A percentile compares a stretch with the other conserved stretches of the same genome.
Conservation (phyloP, 37 sponge, comb jelly and placozoan species). For the Eunapius fragilis region DNA sequence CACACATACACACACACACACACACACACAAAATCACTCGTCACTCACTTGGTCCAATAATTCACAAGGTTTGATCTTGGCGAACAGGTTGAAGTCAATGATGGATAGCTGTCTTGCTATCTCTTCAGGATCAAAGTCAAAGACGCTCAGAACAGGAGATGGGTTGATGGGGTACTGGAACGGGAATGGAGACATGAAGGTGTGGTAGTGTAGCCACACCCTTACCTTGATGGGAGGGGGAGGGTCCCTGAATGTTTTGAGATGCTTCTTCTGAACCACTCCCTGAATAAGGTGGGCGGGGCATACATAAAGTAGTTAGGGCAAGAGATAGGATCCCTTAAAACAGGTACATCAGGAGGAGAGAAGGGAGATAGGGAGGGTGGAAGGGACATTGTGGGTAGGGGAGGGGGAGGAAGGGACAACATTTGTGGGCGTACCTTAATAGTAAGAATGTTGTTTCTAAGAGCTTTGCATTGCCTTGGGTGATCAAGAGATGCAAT, state of each 20-base stretch:
- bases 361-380: no score
- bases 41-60: constrained; percentile 94
- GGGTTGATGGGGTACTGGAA: constrained; percentile 67
- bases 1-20: constrained; percentile 25
- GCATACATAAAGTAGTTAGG: no score
- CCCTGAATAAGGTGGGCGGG: constrained; percentile 42
- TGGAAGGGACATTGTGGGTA: no score
- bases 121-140: constrained; percentile 94
- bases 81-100: constrained; percentile 89
- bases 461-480: constrained; percentile 71
- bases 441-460: constrained; percentile 72
- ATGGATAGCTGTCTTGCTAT: constrained; percentile 91
- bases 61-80: constrained; percentile 90
- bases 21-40: neutral
- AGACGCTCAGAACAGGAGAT: constrained; percentile 60
- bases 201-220: neutral
- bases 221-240: constrained; percentile 81
- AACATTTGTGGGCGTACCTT: no score
- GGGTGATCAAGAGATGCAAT: constrained; percentile 81
- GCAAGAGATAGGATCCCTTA: no score
- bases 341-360: no score
- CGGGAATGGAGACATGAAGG: neutral
- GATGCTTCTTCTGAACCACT: constrained; percentile 64
- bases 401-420: no score
- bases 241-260: constrained; percentile 69